phyloP scores from a whole-genome alignment of 2,113 vertebrate species.

The Recurvirostra avosetta region DNA sequence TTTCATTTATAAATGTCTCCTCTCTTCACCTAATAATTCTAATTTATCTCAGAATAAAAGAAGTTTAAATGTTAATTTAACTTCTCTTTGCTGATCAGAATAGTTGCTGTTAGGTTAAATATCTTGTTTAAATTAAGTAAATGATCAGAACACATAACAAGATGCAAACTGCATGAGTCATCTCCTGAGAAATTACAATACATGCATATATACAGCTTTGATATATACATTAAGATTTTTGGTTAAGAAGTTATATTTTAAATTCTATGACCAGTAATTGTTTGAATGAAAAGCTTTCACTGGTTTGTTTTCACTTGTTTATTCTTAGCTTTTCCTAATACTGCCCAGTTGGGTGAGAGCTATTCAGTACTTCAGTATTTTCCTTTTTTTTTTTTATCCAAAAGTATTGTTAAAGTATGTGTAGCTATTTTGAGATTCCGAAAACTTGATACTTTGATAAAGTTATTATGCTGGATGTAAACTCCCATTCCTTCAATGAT shows the following conservation, averaged over 20 bases:
- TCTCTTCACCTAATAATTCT: neutral
- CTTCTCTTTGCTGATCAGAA: neutral
- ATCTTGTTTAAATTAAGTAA: neutral
- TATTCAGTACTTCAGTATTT: neutral
- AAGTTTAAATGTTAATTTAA: neutral
- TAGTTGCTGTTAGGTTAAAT: neutral
- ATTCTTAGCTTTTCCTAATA: neutral
- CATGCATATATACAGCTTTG: neutral
- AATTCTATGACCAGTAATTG: neutral
- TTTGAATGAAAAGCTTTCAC: neutral
- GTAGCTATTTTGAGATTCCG: neutral
- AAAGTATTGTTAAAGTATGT: neutral
- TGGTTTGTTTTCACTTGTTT: neutral
- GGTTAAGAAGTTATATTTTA: neutral
- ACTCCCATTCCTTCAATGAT: neutral
- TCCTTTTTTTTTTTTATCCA: neutral
- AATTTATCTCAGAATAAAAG: neutral
- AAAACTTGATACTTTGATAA: neutral
- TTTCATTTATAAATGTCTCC: neutral
- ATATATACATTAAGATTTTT: neutral
- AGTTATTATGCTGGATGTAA: neutral
- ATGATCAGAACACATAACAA: neutral
- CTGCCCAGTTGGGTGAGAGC: neutral
- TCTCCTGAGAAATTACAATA: neutral
- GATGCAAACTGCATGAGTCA: neutral